Evolutionary conservation across 2,113 vertebrate species (phyloP).

Genomic region (Nannobrachium achirus): DNA sequence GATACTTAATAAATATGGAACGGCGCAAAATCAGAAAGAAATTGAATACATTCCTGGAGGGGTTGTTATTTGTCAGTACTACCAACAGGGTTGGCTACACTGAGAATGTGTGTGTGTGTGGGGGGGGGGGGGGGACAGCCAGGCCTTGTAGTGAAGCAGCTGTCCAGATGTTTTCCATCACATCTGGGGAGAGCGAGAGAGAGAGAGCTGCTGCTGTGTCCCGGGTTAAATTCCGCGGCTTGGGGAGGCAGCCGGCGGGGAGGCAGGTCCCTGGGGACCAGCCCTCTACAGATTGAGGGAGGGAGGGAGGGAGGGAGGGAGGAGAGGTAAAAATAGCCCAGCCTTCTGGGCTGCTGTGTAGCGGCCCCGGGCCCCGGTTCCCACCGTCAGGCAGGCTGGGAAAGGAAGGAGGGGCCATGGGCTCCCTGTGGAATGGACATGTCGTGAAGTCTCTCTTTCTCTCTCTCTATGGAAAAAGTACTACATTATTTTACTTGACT

Average conservation of each 20-base stretch:
- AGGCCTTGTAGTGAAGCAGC: conserved; percentile 58
- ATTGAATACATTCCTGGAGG: conserved; percentile 29
- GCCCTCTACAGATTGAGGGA: conserved; percentile 71
- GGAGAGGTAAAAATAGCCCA: conserved; percentile 79
- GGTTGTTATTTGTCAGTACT: conserved; percentile 34
- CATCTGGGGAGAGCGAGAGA: conserved; percentile 74
- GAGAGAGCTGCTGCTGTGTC: too few species aligned
- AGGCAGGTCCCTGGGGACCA: conserved; percentile 76
- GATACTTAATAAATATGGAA: too few species aligned
- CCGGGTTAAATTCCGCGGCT: conserved; percentile 81
- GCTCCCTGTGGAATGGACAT: conserved; percentile 20
- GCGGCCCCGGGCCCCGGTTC: too few species aligned
- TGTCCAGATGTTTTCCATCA: conserved; percentile 84
- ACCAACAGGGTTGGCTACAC: conserved; percentile 19
- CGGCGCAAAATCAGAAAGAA: background rate
- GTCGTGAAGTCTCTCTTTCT: too few species aligned
- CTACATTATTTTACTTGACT: too few species aligned
- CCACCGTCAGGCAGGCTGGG: conserved; percentile 81
- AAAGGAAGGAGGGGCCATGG: conserved; percentile 71
- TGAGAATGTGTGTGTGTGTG: too few species aligned
- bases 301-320: conserved; percentile 58
- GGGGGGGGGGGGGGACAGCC: conserved; percentile 31
- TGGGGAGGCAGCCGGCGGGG: conserved; percentile 75
- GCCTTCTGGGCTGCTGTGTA: conserved; percentile 71
- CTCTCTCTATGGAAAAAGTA: too few species aligned